phyloP scores from a whole-genome alignment of 2,113 vertebrate species.

The Megaceryle torquata region DNA sequence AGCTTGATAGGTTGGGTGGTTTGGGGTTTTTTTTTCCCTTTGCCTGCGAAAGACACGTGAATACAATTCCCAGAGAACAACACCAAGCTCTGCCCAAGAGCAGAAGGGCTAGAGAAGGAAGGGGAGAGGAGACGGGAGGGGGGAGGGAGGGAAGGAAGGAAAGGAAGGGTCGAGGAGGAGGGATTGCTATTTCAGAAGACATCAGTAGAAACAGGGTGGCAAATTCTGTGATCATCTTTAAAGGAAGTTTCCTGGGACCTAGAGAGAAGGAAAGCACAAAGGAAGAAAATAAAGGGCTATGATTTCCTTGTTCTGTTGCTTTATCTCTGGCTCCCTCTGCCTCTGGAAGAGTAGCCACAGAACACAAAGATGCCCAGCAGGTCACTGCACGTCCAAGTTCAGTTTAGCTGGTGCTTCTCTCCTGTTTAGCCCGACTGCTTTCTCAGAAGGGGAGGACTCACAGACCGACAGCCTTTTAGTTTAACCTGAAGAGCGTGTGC shows the following conservation, averaged over 20 bases:
- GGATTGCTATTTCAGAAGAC: background rate
- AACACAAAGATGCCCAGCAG: slow-evolving; percentile 59
- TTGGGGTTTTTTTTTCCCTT: background rate
- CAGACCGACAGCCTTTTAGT: slow-evolving; percentile 4
- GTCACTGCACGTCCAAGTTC: slow-evolving; percentile 64
- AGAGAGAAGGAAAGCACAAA: background rate
- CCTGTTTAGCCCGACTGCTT: slow-evolving; percentile 27
- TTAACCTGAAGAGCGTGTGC: slow-evolving; percentile 32
- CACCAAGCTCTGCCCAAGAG: background rate
- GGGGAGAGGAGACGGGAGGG: background rate
- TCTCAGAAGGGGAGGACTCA: slow-evolving; percentile 34
- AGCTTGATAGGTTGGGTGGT: background rate
- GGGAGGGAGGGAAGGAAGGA: no score
- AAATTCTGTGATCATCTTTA: slow-evolving; percentile 30
- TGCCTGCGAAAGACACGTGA: background rate
- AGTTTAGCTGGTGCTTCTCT: slow-evolving; percentile 62
- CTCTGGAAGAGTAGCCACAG: slow-evolving; percentile 59
- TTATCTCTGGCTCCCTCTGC: slow-evolving; percentile 58
- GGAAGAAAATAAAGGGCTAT: slow-evolving; percentile 56
- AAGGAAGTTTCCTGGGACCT: slow-evolving; percentile 35
- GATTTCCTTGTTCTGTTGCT: slow-evolving; percentile 62
- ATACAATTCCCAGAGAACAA: background rate
- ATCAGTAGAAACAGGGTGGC: background rate
- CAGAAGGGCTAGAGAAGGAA: background rate
- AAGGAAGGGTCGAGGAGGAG: no score